Conservation (phyloP, 2,888 invertebrate species). For the Steinernema scapterisci region DNA sequence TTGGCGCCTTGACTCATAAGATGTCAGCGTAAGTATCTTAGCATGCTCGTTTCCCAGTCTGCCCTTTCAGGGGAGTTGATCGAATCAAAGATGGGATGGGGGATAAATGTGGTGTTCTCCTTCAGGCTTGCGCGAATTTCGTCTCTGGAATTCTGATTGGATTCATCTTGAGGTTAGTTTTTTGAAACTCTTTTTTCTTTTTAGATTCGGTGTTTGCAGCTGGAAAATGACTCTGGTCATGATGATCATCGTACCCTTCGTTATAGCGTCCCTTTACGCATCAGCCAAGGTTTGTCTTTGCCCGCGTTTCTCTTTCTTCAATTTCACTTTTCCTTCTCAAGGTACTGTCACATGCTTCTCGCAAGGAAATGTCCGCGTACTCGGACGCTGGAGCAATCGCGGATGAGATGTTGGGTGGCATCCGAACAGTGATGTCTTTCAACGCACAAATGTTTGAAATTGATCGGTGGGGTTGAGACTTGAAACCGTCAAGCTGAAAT, state of each 20-base stretch:
- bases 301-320: background rate
- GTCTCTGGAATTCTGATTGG: conserved; percentile 55
- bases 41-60: background rate
- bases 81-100: conserved; percentile 61
- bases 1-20: conserved; percentile 70
- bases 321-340: conserved; percentile 43
- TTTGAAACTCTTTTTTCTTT: background rate
- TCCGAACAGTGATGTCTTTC: conserved; percentile 52
- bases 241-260: conserved; percentile 66
- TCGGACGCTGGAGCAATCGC: conserved; percentile 67
- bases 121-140: conserved; percentile 52
- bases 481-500: too few relatives aligned
- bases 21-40: conserved; percentile 69
- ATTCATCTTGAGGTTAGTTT: conserved; percentile 48
- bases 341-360: conserved; percentile 69
- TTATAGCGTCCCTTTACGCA: conserved; percentile 65
- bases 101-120: conserved; percentile 58
- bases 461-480: conserved; percentile 20
- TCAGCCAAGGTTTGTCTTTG: conserved; percentile 67
- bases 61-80: conserved; percentile 59
- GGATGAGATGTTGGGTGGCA: conserved; percentile 67
- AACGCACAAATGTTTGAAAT: conserved; percentile 50
- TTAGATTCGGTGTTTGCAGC: conserved; percentile 65
- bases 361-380: conserved; percentile 69
- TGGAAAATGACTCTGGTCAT: conserved; percentile 63